Evolutionary conservation across 2,797 vertebrate genomes (phyloP), one percentile per base, ranked within the genome.

Genomic region (Microcaecilia unicolor): DNA sequence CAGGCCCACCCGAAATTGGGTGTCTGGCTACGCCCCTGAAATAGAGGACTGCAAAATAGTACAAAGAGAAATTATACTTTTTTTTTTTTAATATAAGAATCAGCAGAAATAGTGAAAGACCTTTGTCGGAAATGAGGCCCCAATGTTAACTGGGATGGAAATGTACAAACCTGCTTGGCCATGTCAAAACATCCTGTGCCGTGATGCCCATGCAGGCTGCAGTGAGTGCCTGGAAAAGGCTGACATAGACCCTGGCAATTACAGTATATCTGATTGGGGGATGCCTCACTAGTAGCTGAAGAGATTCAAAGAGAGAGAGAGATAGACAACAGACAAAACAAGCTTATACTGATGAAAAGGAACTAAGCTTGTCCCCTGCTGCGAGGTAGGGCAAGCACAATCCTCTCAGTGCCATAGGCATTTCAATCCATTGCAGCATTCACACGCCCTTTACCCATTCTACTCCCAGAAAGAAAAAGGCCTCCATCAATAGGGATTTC

Each of bases 341-440:
- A 89, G 88, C 89, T 89, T 84, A 85, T 81, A 87, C 67, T 64
- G 76, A 78, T 80, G 84, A 71, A 89, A 87, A 90, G 84, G 81
- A 85, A 86, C 83, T 87, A 87, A 77, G 86, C 80, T 86, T 81
- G 88, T 72, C 86, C 90, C 93, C 91, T 85, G 89, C 92, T 92
- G 91, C 84, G 93, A 89, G 74, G 81, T 86, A 83, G 88, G 87
- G 83, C 85, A 81, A 78, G 85, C 74, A 81, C 70, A 71, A 75
- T 59, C 55, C 28, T 59, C 67, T 43, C 69, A 26, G 65, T 69
- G 55, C 72, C 19, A 68, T 62, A 63, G 66, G 59, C 54, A 46
- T 62, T 64, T 68, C 62, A 59, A 61, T 64, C 58, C 72, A 83
- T 86, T 68, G 81, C 80, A 76, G 86, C 86, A 92, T 97, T 97